Evolutionary conservation across 23 tunicate genomes (phyloP), one percentile per base, ranked within the genome.

Genomic region (Corella eumyota): DNA sequence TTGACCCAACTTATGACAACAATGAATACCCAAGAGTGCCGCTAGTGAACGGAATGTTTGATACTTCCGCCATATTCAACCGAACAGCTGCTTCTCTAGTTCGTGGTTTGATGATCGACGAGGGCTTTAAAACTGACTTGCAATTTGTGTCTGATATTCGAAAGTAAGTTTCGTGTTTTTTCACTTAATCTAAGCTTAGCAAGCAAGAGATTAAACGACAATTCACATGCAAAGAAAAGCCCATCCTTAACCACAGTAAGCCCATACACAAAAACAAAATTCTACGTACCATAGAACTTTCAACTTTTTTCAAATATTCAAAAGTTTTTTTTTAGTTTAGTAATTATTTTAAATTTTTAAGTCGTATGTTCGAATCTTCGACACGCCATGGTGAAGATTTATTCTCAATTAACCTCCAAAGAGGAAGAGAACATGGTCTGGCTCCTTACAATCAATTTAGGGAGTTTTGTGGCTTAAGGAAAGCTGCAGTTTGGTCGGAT

Each of bases 381-480:
- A 69, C 60, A 22, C 37, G 54, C 26, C 48, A 37, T 3, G 83
- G 83, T 1, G 35, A 58, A 46, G 96, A 87, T 78, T 48, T 87
- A 21, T 49, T 87, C 4, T 74, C 96, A 9, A 77, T 87, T 34
- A 87, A 87, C 65, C 66, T 79, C 26, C 65, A 78, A 38, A 37
- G 96, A 34, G 96, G 96, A 4, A 50, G 96, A 29, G 68, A 50
- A 6, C 88, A 87, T 47, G 96, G 96, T 23, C 56, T 87, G 24
- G 71, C 88, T 31, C 34, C 81, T 1, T 87, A 87, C 54, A 87
- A 87, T 65, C 59, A 72, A 3, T 87, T 51, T 30, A 54, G 96
- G 35, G 57, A 60, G 15, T 78, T 71, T 44, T 87, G 85, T 45
- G 96, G 96, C 34, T 52, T 87, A 0, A 49, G 36, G 27, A 59